A percentile compares a stretch with the other conserved stretches of the same genome.
These are phyloP conservation scores for Montipora cactus DNA, from an alignment of 64 coral and sea anemone species.

Conservation along the genomic window DNA sequence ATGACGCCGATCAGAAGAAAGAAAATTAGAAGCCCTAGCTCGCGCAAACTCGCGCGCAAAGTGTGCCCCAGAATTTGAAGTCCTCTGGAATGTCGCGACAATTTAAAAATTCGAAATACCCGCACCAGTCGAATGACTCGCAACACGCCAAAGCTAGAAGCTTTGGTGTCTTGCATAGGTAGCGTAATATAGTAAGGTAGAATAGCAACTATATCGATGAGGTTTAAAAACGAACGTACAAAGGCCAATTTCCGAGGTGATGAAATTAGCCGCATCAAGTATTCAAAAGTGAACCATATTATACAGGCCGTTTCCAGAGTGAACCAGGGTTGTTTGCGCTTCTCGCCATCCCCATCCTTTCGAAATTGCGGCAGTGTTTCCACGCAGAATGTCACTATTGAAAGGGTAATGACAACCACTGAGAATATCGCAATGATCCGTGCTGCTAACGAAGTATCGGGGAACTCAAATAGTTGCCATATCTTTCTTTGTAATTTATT, in stretches of 20 bases:
- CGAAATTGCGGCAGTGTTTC: constrained; percentile 96
- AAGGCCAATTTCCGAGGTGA: constrained; percentile 92
- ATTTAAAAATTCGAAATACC: constrained; percentile 97
- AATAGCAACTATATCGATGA: constrained; percentile 99
- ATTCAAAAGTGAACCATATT: constrained; percentile 99
- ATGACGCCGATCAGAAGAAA: constrained; percentile 98
- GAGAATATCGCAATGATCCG: constrained; percentile 94
- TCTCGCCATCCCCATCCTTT: constrained; percentile 51
- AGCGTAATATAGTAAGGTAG: constrained; percentile 98
- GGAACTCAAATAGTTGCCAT: constrained; percentile 98
- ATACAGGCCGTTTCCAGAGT: constrained; percentile 96
- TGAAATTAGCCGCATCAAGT: constrained; percentile 87
- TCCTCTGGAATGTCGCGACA: constrained; percentile 97
- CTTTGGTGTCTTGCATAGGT: constrained; percentile 96
- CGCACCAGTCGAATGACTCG: constrained; percentile 92
- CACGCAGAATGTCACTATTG: constrained; percentile 97
- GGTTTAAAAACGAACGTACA: constrained; percentile 91
- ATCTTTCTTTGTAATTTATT: constrained; percentile 90
- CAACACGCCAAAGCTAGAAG: constrained; percentile 89
- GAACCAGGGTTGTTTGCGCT: constrained; percentile 95
- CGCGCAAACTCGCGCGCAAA: constrained; percentile 90
- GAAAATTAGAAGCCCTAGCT: constrained; percentile 96
- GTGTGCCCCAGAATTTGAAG: constrained; percentile 98
- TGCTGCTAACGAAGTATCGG: constrained; percentile 87
- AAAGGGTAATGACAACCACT: constrained; percentile 92